A percentile compares a stretch with the other conserved stretches of the same genome.
These are phyloP conservation scores for Drosophila suzukii DNA, from an alignment of 1,140 invertebrate genomes.

Conservation along the genomic window DNA sequence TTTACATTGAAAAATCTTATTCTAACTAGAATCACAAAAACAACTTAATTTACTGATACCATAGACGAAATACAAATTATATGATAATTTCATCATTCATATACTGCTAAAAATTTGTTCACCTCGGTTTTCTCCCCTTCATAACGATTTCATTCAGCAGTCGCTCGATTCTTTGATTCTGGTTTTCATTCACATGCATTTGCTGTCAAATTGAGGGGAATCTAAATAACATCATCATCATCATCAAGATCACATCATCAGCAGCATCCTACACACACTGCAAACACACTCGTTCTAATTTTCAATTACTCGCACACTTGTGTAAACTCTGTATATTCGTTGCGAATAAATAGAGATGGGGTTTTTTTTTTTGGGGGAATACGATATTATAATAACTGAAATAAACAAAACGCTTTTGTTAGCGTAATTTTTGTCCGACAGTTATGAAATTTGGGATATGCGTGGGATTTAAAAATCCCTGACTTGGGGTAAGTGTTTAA, in stretches of 20 bases:
- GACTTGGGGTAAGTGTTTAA: no score
- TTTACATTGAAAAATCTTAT: neutral
- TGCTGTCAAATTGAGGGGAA: slow-evolving; percentile 27
- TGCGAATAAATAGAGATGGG: neutral
- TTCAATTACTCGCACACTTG: slow-evolving; percentile 18
- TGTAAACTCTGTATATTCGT: neutral
- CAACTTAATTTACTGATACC: neutral
- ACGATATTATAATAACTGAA: neutral
- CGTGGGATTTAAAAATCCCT: no score
- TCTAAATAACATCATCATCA: slow-evolving; percentile 29
- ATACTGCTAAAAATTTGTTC: slow-evolving; percentile 5
- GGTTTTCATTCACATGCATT: slow-evolving; percentile 30
- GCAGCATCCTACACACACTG: slow-evolving; percentile 11
- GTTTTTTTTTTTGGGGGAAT: neutral
- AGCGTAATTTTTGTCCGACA: neutral
- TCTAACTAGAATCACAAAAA: neutral
- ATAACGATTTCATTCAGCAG: slow-evolving; percentile 20
- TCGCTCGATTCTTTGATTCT: slow-evolving; percentile 26
- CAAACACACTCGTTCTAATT: slow-evolving; percentile 32
- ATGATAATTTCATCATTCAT: neutral
- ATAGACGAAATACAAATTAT: neutral
- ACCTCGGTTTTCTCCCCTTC: neutral
- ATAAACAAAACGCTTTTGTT: no score
- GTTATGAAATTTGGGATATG: neutral
- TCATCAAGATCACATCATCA: slow-evolving; percentile 18